phyloP scores from a whole-genome alignment of 2,888 invertebrate species.

The Sphinx pinastri region DNA sequence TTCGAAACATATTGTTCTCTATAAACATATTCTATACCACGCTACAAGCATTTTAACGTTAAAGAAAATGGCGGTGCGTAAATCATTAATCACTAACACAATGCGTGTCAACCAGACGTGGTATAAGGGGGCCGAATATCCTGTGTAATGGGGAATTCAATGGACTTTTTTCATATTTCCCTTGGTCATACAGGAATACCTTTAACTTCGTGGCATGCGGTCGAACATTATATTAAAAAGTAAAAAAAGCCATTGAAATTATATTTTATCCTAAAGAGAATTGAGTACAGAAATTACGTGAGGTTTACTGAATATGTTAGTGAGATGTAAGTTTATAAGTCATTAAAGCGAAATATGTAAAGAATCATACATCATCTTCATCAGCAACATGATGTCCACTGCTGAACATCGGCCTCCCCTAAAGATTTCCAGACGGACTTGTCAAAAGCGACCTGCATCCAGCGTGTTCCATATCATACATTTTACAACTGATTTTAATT shows the following conservation, averaged over 20 bases:
- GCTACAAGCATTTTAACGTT: conserved; percentile 57
- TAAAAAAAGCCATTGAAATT: neutral
- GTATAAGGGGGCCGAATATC: conserved; percentile 72
- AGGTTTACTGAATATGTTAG: neutral
- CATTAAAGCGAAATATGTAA: no score
- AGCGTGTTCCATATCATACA: no score
- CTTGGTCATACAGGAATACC: conserved; percentile 17
- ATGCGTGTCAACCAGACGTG: conserved; percentile 76
- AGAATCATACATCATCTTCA: no score
- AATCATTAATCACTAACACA: conserved; percentile 79
- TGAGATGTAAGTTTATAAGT: no score
- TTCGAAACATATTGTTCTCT: neutral
- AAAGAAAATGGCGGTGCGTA: conserved; percentile 71
- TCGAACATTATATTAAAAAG: neutral
- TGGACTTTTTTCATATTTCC: conserved; percentile 53
- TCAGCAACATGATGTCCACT: no score
- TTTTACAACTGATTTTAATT: no score
- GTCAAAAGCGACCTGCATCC: no score
- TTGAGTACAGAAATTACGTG: neutral
- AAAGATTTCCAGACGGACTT: no score
- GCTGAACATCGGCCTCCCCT: no score
- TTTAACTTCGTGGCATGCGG: conserved; percentile 23
- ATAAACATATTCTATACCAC: conserved; percentile 44
- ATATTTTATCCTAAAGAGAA: neutral
- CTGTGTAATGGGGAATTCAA: conserved; percentile 76